Conservation (phyloP, 2,797 vertebrate species). For the Valencia hispanica region DNA sequence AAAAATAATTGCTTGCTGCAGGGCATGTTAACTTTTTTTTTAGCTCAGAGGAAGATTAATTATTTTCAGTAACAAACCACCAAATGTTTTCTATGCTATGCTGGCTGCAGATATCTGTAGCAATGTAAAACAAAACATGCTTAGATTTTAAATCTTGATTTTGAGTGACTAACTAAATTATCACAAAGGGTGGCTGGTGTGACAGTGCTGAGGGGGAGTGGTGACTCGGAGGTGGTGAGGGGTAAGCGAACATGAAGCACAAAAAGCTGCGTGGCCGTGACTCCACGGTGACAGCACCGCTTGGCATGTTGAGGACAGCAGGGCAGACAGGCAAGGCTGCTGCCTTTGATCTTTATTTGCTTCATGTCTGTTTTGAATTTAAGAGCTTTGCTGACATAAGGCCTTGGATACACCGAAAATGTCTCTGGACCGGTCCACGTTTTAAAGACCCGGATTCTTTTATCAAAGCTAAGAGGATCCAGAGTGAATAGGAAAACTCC, state of each 20-base stretch:
- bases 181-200: conserved; percentile 20
- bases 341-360: conserved; percentile 85
- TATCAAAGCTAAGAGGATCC: conserved; percentile 79
- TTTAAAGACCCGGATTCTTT: conserved; percentile 77
- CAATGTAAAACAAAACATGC: background rate
- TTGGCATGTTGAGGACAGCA: conserved; percentile 80
- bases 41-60: background rate
- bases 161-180: conserved; percentile 36
- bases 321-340: conserved; percentile 67
- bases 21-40: background rate
- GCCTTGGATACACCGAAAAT: conserved; percentile 82
- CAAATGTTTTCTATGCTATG: background rate
- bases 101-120: background rate
- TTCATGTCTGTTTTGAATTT: conserved; percentile 84
- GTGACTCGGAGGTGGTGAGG: conserved; percentile 47
- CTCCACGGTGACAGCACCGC: conserved; percentile 74
- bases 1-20: too few species aligned
- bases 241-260: conserved; percentile 35
- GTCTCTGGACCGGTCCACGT: conserved; percentile 70
- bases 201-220: conserved; percentile 17
- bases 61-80: background rate
- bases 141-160: conserved; percentile 38
- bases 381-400: conserved; percentile 77
- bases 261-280: conserved; percentile 63
- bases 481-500: conserved; percentile 54